Evolutionary conservation across 2,113 vertebrate species (phyloP).

Genomic region (Jaculus jaculus): DNA sequence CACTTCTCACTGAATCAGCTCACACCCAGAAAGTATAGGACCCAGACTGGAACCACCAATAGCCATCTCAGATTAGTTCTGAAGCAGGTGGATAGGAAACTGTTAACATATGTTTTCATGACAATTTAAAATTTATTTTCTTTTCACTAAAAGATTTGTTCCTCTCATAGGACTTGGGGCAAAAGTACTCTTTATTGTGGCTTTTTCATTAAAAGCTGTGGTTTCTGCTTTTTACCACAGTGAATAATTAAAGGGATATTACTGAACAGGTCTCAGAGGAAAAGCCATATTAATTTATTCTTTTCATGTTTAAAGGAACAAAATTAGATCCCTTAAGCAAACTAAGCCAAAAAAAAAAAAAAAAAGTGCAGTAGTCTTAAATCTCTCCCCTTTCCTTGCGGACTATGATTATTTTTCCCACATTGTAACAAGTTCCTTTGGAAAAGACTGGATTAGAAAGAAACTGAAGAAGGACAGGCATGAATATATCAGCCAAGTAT

Average conservation of each 20-base stretch:
- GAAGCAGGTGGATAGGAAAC: not conserved
- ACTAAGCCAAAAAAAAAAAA: not conserved
- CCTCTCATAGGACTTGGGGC: not conserved
- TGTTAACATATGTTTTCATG: not conserved
- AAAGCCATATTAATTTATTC: not conserved
- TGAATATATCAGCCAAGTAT: not conserved
- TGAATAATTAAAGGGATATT: constrained; percentile 22
- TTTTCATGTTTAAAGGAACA: constrained; percentile 14
- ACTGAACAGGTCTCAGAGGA: not conserved
- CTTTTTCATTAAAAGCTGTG: constrained; percentile 26
- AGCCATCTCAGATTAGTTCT: not conserved
- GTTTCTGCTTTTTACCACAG: constrained; percentile 25
- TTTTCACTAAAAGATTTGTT: not conserved
- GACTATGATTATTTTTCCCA: not conserved
- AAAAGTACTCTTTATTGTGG: not conserved
- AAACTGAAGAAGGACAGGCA: not conserved
- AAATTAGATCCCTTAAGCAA: not conserved
- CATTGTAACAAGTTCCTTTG: not conserved
- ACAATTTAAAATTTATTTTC: not conserved
- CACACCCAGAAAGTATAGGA: not conserved
- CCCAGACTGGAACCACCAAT: not conserved
- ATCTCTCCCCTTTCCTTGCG: not conserved
- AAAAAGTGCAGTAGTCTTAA: not conserved
- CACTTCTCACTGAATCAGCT: not conserved
- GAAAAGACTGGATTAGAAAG: not conserved